A percentile compares a stretch with the other conserved stretches of the same genome.
Conservation (phyloP, 1,140 invertebrate genomes). For the Battus philenor region DNA sequence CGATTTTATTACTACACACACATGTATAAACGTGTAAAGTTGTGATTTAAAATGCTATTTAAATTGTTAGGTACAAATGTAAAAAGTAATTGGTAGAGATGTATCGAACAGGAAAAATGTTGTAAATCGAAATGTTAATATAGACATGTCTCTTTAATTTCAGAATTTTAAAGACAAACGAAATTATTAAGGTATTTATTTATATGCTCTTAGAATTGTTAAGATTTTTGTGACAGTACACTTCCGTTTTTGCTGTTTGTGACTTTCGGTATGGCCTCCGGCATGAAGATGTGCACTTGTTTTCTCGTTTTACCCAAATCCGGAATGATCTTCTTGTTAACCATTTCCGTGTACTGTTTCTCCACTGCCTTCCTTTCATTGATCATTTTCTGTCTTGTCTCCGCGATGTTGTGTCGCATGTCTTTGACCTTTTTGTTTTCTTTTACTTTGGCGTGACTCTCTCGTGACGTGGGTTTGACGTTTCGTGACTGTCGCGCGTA, state of each 20-base stretch:
- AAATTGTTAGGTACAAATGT: too few species aligned
- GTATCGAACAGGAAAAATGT: too few species aligned
- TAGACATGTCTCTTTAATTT: too few species aligned
- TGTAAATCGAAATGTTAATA: not conserved
- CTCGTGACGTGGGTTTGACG: slow-evolving; percentile 50
- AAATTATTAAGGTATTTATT: not conserved
- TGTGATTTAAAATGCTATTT: too few species aligned
- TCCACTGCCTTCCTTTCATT: slow-evolving; percentile 51
- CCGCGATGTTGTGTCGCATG: slow-evolving; percentile 39
- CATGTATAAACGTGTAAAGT: too few species aligned
- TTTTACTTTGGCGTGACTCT: slow-evolving; percentile 38
- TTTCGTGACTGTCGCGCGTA: slow-evolving; percentile 69
- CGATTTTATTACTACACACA: too few species aligned
- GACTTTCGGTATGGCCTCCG: slow-evolving; percentile 70
- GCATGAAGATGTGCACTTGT: slow-evolving; percentile 83
- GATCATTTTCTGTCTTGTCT: slow-evolving; percentile 52
- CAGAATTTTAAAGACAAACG: not conserved
- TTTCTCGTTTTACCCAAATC: slow-evolving; percentile 60
- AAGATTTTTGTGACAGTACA: slow-evolving; percentile 47
- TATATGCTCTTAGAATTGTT: too few species aligned
- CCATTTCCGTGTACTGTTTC: slow-evolving; percentile 64
- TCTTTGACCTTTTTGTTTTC: slow-evolving; percentile 56
- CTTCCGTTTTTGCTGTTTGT: slow-evolving; percentile 43
- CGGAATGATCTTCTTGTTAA: slow-evolving; percentile 66
- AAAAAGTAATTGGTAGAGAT: too few species aligned